Percentiles rank a stretch among this genome's conserved stretches.
phyloP scores from a whole-genome alignment of 2,113 vertebrate genomes.

The Anhinga rufa region DNA sequence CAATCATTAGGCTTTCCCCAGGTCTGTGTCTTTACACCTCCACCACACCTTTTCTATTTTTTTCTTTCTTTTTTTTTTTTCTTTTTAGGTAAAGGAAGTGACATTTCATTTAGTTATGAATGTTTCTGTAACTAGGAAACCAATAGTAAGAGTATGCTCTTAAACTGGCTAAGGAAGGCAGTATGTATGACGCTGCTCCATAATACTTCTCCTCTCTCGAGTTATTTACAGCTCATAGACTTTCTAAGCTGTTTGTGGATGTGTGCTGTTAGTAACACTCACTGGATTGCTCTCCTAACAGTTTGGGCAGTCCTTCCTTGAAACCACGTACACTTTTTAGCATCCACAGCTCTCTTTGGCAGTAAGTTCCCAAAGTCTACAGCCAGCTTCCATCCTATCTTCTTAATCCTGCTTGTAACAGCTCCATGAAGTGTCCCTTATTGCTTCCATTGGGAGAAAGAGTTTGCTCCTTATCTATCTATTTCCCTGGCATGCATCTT shows the following conservation, averaged over 20 bases:
- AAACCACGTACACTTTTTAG: not conserved
- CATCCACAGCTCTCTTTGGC: not conserved
- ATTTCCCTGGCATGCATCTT: not conserved
- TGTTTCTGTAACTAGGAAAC: not conserved
- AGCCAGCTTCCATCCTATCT: not conserved
- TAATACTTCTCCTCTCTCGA: not conserved
- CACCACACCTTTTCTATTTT: not conserved
- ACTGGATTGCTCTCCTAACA: not conserved
- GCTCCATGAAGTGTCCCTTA: not conserved
- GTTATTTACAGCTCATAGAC: not conserved
- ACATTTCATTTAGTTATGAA: not conserved
- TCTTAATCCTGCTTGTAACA: not conserved
- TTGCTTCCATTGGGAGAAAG: not conserved
- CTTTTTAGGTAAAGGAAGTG: not conserved
- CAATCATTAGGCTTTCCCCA: not conserved
- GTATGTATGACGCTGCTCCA: not conserved
- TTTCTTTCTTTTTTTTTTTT: not conserved
- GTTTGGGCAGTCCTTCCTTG: not conserved
- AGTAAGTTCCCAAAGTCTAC: not conserved
- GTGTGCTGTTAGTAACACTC: not conserved
- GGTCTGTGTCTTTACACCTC: not conserved
- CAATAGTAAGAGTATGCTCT: not conserved
- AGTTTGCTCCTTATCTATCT: not conserved
- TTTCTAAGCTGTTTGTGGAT: not conserved
- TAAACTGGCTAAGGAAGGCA: not conserved